Evolutionary conservation across 1,140 invertebrate species (phyloP), one percentile per base, ranked within the genome.

Genomic region (Drosophila serrata): DNA sequence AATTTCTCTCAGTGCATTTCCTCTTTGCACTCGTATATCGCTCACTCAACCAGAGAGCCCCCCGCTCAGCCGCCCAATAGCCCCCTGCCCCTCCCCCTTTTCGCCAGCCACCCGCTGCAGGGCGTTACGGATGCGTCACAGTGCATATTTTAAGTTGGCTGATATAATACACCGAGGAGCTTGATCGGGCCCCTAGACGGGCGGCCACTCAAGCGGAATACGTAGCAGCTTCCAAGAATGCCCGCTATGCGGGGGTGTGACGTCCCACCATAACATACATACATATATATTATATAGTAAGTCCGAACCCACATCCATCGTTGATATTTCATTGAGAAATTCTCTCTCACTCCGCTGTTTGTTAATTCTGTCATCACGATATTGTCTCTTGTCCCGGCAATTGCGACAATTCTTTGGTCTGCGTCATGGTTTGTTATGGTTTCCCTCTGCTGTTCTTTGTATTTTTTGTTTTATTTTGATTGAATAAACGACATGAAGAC

Each of bases 341-440:
- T 75, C 72, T 73, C 58, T 68, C 59, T 43, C 46, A 49, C 35
- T 59, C 27, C 31, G n/a, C 19, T 48, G 31, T 29, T 17, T 39
- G 13, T 67, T 64, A 27, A 27, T 51, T 49, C 64, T 75, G 72
- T 75, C 72, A 65, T n/a, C 53, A 35, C 31, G 61, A 46, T 37
- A 37, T 8, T 48, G 42, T 33, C 49, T 57, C 65, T 46, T 51
- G 56, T 19, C 64, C 17, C 64, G 60, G 42, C 81, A 84, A 70
- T 90, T 88, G 81, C 65, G 85, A 88, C 86, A 81, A 85, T 88
- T 90, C 87, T 81, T 79, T 40, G 69, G 43, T 39, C 81, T 81
- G 73, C 85, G 85, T 88, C 85, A 88, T 69, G 46, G 60, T 79
- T 86, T 90, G 73, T 85, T 90, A 58, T 77, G 77, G 65, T 55